phyloP scores from a whole-genome alignment of 2,113 vertebrate species.

The Muntiacus muntjak region DNA sequence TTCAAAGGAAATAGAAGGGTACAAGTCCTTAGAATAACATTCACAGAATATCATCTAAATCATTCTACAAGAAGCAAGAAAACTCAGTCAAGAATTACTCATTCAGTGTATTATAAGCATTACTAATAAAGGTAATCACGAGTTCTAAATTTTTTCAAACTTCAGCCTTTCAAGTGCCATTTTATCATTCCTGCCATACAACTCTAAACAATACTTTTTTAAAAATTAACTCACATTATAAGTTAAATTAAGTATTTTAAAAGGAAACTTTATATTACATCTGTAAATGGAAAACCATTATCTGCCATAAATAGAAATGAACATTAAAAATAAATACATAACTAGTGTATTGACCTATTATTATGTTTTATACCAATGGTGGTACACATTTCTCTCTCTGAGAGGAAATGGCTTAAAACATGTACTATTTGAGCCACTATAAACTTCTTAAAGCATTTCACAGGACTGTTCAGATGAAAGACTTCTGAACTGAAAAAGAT shows the following conservation, averaged over 20 bases:
- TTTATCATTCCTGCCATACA: background rate
- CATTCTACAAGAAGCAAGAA: background rate
- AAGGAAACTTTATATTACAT: background rate
- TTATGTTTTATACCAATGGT: background rate
- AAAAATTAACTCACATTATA: background rate
- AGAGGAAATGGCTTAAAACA: background rate
- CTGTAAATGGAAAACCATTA: conserved; percentile 7
- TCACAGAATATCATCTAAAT: background rate
- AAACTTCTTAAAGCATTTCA: conserved; percentile 4
- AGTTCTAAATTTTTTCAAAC: background rate
- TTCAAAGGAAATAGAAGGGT: background rate
- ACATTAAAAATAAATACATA: conserved; percentile 16
- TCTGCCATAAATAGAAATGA: conserved; percentile 26
- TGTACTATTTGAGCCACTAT: background rate
- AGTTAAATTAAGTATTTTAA: background rate
- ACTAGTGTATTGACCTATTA: background rate
- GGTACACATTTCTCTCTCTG: background rate
- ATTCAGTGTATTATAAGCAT: background rate
- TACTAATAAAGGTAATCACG: background rate
- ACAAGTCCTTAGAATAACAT: background rate
- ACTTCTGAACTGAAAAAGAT: background rate
- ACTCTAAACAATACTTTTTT: background rate
- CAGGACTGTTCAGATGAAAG: background rate
- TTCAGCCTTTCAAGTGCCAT: background rate
- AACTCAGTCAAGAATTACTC: background rate